Conservation (phyloP, 2,888 invertebrate genomes). For the Patella pellucida region DNA sequence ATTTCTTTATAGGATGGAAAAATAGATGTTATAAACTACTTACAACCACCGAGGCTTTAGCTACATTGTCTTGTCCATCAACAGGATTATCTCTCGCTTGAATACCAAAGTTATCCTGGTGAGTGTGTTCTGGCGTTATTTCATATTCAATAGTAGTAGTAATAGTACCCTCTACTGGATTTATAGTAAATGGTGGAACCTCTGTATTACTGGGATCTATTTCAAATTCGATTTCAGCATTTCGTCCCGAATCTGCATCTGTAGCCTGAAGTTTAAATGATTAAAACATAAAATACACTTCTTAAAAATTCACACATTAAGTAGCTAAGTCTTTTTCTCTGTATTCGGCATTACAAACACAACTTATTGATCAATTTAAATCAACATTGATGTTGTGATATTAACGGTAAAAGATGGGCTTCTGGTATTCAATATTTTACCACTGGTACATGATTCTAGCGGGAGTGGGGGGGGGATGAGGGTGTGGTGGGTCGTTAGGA, state of each 20-base stretch:
- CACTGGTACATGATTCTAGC: no score
- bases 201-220: conserved; percentile 66
- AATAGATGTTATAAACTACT: conserved; percentile 19
- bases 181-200: conserved; percentile 76
- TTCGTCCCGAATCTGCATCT: conserved; percentile 88
- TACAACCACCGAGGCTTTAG: conserved; percentile 45
- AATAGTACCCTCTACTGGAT: conserved; percentile 28
- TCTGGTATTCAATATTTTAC: no score
- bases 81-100: conserved; percentile 46
- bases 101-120: conserved; percentile 39
- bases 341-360: no score
- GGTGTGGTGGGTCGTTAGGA: no score
- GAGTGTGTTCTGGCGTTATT: conserved; percentile 22
- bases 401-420: no score
- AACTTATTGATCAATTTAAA: no score
- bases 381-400: no score
- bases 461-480: no score
- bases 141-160: conserved; percentile 37
- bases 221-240: conserved; percentile 82
- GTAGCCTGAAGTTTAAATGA: conserved; percentile 76
- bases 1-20: no score
- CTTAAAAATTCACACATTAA: no score
- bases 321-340: no score
- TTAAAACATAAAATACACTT: no score
- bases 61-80: conserved; percentile 29